These are phyloP conservation scores for Euwallacea fornicatus DNA, from an alignment of 1,140 invertebrate genomes.

Conservation along the genomic window DNA sequence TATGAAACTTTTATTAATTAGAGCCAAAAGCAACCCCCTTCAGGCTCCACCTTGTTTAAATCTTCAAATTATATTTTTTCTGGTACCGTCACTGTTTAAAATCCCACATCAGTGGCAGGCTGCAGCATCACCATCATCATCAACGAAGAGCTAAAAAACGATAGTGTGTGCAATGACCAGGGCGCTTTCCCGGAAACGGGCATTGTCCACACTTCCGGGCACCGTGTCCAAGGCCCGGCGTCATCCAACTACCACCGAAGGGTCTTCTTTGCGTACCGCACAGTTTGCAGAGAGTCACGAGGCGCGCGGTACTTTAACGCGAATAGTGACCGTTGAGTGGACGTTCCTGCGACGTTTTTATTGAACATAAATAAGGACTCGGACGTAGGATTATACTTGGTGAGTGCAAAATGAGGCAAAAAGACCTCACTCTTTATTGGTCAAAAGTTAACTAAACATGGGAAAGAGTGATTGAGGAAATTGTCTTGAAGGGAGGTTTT, in stretches of 20 bases:
- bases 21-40: too few species aligned
- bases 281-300: slow-evolving; percentile 8
- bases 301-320: slow-evolving; percentile 4
- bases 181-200: slow-evolving; percentile 36
- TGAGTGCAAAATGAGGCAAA: not conserved
- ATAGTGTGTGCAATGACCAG: slow-evolving; percentile 31
- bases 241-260: not conserved
- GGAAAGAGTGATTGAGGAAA: not conserved
- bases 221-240: slow-evolving; percentile 27
- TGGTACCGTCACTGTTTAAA: not conserved
- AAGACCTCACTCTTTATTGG: not conserved
- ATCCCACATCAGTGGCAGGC: not conserved
- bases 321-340: not conserved
- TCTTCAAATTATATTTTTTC: slow-evolving; percentile 7
- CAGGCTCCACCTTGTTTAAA: not conserved
- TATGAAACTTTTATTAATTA: too few species aligned
- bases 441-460: not conserved
- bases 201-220: slow-evolving; percentile 34
- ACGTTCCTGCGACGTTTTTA: not conserved
- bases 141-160: slow-evolving; percentile 19
- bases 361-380: not conserved
- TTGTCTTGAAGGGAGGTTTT: not conserved
- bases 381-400: slow-evolving; percentile 10
- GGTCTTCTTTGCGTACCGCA: slow-evolving; percentile 10
- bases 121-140: slow-evolving; percentile 19